phyloP scores from a whole-genome alignment of 2,888 invertebrate species.

The Pseudococcus viburni region DNA sequence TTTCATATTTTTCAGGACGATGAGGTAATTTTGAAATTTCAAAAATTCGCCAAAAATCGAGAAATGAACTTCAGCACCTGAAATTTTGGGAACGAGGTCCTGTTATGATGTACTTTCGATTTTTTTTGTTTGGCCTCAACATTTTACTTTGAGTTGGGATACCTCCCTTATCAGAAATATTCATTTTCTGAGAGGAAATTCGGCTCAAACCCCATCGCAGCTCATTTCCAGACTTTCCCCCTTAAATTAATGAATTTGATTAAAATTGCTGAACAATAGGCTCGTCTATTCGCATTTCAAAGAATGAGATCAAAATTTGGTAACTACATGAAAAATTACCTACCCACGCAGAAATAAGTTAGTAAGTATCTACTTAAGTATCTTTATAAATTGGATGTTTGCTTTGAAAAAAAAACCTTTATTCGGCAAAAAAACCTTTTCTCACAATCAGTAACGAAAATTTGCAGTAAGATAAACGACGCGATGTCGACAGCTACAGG shows the following conservation, averaged over 20 bases:
- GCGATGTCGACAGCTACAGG: not conserved
- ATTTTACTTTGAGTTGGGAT: too few relatives aligned
- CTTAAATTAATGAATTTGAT: not conserved
- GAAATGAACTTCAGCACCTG: too few relatives aligned
- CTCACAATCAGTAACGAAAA: not conserved
- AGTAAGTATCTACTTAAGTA: not conserved
- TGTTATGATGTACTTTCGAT: too few relatives aligned
- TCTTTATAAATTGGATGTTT: not conserved
- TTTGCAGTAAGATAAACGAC: not conserved
- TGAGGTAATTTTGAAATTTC: too few relatives aligned
- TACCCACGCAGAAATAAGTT: too few relatives aligned
- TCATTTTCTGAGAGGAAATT: not conserved
- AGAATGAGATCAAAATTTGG: not conserved
- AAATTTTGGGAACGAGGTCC: too few relatives aligned
- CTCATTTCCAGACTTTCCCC: not conserved
- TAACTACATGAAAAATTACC: too few relatives aligned
- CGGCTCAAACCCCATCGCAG: not conserved
- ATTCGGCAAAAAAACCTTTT: not conserved
- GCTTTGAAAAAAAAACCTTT: not conserved
- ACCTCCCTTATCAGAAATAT: too few relatives aligned
- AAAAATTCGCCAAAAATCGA: too few relatives aligned
- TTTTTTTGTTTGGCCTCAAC: too few relatives aligned
- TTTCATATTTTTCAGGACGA: too few relatives aligned
- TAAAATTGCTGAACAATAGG: not conserved
- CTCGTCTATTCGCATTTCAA: not conserved